These are phyloP conservation scores for Diachasma alloeum DNA, from an alignment of 1,140 invertebrate genomes.

Conservation along the genomic window DNA sequence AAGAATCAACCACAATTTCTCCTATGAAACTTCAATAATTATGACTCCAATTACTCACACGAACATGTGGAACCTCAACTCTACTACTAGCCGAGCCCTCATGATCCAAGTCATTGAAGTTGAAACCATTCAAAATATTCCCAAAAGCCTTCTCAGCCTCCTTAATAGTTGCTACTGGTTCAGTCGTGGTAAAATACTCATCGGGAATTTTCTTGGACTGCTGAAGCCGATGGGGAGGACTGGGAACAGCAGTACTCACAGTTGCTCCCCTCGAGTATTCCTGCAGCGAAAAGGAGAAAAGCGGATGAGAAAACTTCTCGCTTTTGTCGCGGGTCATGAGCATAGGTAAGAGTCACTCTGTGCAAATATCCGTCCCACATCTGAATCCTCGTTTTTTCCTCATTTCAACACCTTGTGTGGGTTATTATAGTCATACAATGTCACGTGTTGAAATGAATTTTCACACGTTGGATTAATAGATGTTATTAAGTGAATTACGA, in stretches of 20 bases:
- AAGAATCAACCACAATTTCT: too few species aligned
- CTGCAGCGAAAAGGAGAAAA: constrained; percentile 42
- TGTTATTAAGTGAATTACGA: not conserved
- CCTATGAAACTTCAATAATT: not conserved
- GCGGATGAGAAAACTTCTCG: constrained; percentile 27
- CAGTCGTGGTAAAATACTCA: constrained; percentile 76
- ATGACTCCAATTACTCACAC: constrained; percentile 20
- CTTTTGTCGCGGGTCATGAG: constrained; percentile 19
- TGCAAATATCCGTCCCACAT: constrained; percentile 2
- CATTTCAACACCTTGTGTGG: not conserved
- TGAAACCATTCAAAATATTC: constrained; percentile 43
- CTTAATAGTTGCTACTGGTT: constrained; percentile 44
- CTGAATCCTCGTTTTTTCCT: not conserved
- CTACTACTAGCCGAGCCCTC: constrained; percentile 66
- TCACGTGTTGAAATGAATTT: not conserved
- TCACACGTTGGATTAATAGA: not conserved
- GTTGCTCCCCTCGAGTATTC: constrained; percentile 56
- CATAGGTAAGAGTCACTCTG: not conserved
- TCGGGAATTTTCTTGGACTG: constrained; percentile 78
- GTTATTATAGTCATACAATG: not conserved
- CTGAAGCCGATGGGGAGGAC: constrained; percentile 64
- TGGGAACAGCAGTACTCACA: constrained; percentile 46
- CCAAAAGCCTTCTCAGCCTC: constrained; percentile 32
- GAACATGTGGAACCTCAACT: constrained; percentile 29
- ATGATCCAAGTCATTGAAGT: constrained; percentile 61